phyloP scores from a whole-genome alignment of 1,140 invertebrate species.

The Drosophila tani region DNA sequence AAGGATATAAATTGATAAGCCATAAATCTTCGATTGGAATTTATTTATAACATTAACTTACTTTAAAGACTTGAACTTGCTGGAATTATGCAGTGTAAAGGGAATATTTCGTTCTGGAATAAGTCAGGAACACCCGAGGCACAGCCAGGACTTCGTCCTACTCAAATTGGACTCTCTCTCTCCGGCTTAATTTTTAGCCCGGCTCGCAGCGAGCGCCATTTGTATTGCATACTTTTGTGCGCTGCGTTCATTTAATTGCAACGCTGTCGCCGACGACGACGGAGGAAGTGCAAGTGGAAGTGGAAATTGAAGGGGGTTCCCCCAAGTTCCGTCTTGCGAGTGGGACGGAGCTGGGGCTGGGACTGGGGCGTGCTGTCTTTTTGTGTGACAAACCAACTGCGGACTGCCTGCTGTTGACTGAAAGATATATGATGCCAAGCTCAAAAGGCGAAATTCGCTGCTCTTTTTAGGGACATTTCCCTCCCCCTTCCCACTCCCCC shows the following conservation, averaged over 20 bases:
- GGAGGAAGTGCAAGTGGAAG: background rate
- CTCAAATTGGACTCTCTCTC: constrained; percentile 21
- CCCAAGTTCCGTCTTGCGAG: constrained; percentile 7
- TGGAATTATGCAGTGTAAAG: too few relatives aligned
- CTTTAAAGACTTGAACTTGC: background rate
- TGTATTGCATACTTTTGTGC: constrained; percentile 61
- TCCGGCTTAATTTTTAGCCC: constrained; percentile 44
- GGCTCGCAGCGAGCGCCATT: constrained; percentile 44
- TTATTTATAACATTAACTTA: too few relatives aligned
- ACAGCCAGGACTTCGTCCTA: background rate
- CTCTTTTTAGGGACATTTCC: constrained; percentile 42
- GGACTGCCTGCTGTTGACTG: constrained; percentile 54
- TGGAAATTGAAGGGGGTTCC: constrained; percentile 9
- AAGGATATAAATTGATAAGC: too few relatives aligned
- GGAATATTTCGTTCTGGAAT: background rate
- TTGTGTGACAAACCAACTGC: constrained; percentile 53
- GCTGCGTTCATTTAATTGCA: constrained; percentile 76
- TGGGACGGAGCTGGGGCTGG: background rate
- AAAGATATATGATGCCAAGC: constrained; percentile 56
- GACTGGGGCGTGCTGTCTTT: constrained; percentile 28
- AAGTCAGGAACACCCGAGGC: constrained; percentile 5
- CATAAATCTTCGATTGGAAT: too few relatives aligned
- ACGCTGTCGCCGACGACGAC: constrained; percentile 38
- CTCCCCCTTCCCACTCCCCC: too few relatives aligned
- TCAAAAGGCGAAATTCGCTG: constrained; percentile 48